phyloP scores from a whole-genome alignment of 2,797 vertebrate genomes.

The Thalassophryne amazonica region DNA sequence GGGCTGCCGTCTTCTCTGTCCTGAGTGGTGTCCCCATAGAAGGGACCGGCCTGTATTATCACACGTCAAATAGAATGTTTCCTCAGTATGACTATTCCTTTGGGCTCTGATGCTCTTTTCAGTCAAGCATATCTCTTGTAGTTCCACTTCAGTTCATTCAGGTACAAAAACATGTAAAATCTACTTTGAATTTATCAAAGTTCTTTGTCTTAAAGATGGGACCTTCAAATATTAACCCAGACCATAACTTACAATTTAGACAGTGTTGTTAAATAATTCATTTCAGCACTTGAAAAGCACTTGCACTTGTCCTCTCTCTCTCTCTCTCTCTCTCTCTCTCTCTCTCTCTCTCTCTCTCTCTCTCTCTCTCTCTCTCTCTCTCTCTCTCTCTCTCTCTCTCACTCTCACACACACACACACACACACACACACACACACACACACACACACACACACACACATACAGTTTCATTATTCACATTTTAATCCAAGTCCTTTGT shows the following conservation, averaged over 20 bases:
- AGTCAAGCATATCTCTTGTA: neutral
- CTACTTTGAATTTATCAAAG: neutral
- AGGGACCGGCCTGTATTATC: neutral
- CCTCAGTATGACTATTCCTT: neutral
- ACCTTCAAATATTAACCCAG: conserved; percentile 8
- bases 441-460: too few relatives aligned
- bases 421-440: too few relatives aligned
- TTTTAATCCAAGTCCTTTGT: conserved; percentile 16
- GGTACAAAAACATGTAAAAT: neutral
- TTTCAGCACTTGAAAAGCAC: conserved; percentile 13
- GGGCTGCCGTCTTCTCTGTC: neutral
- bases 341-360: too few relatives aligned
- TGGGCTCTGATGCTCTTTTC: neutral
- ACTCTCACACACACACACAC: too few relatives aligned
- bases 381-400: too few relatives aligned
- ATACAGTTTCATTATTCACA: too few relatives aligned
- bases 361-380: too few relatives aligned
- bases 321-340: too few relatives aligned
- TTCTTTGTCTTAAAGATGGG: neutral
- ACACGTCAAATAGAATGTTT: conserved; percentile 21
- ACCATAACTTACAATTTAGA: conserved; percentile 1
- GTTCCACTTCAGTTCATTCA: neutral
- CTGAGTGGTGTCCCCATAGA: neutral
- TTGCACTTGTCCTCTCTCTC: conserved; percentile 5
- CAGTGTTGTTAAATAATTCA: conserved; percentile 10